These are phyloP conservation scores for Temnothorax longispinosus DNA, from an alignment of 1,140 invertebrate species.

Conservation along the genomic window DNA sequence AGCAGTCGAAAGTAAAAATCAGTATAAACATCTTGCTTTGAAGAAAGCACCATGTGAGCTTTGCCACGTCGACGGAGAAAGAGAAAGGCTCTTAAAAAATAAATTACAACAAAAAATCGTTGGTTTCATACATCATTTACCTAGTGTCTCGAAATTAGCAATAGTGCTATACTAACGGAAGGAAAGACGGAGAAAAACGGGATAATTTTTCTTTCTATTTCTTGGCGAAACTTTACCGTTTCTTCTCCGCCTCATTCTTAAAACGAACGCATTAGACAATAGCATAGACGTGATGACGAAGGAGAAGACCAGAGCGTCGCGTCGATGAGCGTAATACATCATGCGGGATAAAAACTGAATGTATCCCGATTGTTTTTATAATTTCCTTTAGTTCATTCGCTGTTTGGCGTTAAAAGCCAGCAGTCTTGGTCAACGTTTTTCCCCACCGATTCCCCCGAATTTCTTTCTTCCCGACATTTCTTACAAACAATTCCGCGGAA, in stretches of 20 bases:
- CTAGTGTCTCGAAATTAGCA: neutral
- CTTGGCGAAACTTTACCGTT: neutral
- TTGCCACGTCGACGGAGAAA: neutral
- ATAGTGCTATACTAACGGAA: neutral
- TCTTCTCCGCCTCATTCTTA: neutral
- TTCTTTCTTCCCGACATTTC: neutral
- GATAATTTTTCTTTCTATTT: neutral
- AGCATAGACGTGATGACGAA: too few species aligned
- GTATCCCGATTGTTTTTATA: neutral
- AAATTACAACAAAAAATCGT: neutral
- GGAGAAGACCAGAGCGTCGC: neutral
- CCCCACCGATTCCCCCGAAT: neutral
- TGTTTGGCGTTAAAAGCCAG: neutral
- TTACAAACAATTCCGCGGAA: neutral
- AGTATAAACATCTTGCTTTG: neutral
- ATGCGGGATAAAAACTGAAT: neutral
- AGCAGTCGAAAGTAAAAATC: neutral
- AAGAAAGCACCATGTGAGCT: neutral
- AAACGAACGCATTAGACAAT: neutral
- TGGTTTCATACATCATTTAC: neutral
- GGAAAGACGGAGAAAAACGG: neutral
- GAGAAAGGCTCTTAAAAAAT: neutral
- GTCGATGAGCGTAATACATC: neutral
- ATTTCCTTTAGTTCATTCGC: neutral
- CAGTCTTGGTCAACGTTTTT: neutral